These are phyloP conservation scores for Bedellia somnulentella DNA, from an alignment of 2,888 invertebrate genomes.

Conservation along the genomic window DNA sequence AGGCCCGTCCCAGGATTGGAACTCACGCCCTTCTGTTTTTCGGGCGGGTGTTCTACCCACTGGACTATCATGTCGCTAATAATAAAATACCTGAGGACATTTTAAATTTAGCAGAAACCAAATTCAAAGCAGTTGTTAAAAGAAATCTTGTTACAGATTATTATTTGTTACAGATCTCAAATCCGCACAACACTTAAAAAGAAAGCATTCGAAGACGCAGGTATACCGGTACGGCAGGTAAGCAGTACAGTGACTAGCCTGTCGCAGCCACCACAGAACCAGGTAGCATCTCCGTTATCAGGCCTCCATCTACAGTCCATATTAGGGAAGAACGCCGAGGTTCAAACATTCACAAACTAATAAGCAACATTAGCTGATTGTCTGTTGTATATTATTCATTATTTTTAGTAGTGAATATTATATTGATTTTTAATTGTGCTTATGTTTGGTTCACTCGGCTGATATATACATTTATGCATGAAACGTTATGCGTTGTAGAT, in stretches of 20 bases:
- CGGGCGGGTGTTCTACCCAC: no score
- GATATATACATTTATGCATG: no score
- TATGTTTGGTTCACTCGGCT: conserved; percentile 8
- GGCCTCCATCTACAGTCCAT: conserved; percentile 33
- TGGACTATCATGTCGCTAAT: no score
- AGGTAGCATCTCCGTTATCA: conserved; percentile 31
- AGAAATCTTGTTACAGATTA: no score
- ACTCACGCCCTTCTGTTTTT: no score
- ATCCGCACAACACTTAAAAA: conserved; percentile 83
- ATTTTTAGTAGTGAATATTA: conserved; percentile 12
- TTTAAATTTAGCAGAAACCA: no score
- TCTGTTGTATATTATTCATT: conserved; percentile 14
- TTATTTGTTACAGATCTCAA: conserved; percentile 87
- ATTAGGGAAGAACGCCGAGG: conserved; percentile 60
- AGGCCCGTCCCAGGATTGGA: no score
- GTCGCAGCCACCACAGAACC: conserved; percentile 22
- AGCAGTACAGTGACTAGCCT: conserved; percentile 51
- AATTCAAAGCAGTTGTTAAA: no score
- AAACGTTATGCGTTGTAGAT: no score
- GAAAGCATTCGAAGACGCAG: conserved; percentile 86
- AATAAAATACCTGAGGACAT: no score
- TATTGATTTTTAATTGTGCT: conserved; percentile 20
- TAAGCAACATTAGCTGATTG: conserved; percentile 1
- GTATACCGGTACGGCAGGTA: conserved; percentile 71
- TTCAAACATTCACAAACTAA: conserved; percentile 48